Evolutionary conservation across 2,113 vertebrate species (phyloP), one percentile per base, ranked within the genome.

Genomic region (Prunella himalayana): DNA sequence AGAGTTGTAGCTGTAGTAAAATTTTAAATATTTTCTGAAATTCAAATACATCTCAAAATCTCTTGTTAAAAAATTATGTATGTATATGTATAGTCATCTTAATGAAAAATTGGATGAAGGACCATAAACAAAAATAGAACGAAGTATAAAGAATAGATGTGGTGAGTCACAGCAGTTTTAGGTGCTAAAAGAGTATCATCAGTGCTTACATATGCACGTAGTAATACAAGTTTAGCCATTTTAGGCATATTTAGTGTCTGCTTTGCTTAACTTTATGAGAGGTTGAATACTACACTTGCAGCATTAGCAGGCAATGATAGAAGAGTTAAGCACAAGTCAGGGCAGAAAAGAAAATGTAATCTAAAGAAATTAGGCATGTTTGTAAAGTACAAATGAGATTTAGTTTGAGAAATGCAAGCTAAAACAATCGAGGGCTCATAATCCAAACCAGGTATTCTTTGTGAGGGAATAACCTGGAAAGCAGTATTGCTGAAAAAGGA

Each of bases 401-500:
- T 64, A 65, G 77, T 95, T 91, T 82, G 77, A 78, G 86, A 92
- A 96, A 86, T 61, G 80, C 88, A 84, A 47, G 51, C 76, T 94
- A 57, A 69, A 95, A 78, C 65, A 76, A 63, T 83, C 1, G 21
- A 92, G 90, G 47, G 68, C 68, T 65, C 8, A 19, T 88, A 88
- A 84, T 86, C 82, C 85, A 75, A 90, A 95, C 25, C 80, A 97
- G 95, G 92, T 96, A 96, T 96, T 96, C 92, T 61, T 37, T 93
- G 95, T 68, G 76, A 86, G 80, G 92, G 94, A 96, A 96, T 95
- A 97, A 96, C 95, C 88, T 97, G 95, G 94, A 97, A 96, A 93
- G 68, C 88, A 71, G 95, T 65, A 69, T 39, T 93, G 94, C 86
- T 97, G 94, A 93, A 96, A 96, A 95, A 92, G 91, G 95, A 81